Conservation (phyloP, 2,888 invertebrate genomes). For the Scelioninae gen. 2 region DNA sequence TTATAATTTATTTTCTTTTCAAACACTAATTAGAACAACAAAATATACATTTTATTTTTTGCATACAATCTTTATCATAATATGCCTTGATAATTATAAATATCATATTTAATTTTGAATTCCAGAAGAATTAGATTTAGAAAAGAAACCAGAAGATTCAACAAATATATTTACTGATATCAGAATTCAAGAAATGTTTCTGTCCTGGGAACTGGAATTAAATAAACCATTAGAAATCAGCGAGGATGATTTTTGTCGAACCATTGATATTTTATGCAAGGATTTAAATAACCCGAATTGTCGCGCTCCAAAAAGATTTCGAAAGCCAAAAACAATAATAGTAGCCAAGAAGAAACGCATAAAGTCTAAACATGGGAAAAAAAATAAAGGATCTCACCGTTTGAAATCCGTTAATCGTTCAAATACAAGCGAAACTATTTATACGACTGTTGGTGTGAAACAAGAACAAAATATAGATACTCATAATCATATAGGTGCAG, state of each 20-base stretch:
- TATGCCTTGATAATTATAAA: neutral
- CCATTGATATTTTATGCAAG: slow-evolving; percentile 45
- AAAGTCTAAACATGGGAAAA: slow-evolving; percentile 28
- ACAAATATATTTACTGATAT: slow-evolving; percentile 38
- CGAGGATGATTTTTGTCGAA: slow-evolving; percentile 48
- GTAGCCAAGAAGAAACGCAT: slow-evolving; percentile 27
- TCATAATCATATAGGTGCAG: slow-evolving; percentile 9
- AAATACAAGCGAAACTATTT: slow-evolving; percentile 3
- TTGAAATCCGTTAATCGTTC: slow-evolving; percentile 6
- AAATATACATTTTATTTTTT: too few species aligned
- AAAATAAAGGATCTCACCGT: slow-evolving; percentile 16
- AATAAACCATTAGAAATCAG: slow-evolving; percentile 49
- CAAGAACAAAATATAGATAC: neutral
- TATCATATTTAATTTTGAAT: slow-evolving; percentile 3
- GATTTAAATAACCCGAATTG: slow-evolving; percentile 52
- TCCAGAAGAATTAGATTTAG: slow-evolving; percentile 39
- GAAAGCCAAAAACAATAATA: slow-evolving; percentile 31
- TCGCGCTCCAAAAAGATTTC: slow-evolving; percentile 50
- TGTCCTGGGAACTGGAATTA: slow-evolving; percentile 50
- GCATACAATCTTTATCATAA: too few species aligned
- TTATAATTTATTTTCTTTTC: neutral
- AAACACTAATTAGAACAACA: too few species aligned
- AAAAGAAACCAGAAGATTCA: slow-evolving; percentile 20
- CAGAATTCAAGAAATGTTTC: slow-evolving; percentile 42
- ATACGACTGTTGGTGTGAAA: neutral